Conservation (phyloP, 2,113 vertebrate species). For the Cromileptes altivelis region DNA sequence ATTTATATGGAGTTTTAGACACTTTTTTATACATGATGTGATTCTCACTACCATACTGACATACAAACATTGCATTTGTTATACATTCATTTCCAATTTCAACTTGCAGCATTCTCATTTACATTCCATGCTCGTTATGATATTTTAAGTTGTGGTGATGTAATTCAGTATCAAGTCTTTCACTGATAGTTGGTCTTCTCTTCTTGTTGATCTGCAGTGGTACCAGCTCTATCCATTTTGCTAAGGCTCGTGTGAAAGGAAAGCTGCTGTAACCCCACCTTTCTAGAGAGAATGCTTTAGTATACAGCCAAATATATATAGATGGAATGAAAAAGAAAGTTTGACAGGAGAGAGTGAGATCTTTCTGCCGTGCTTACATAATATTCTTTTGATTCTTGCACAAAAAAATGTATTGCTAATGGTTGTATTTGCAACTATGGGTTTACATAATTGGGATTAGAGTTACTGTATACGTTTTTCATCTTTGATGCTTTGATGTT, state of each 20-base stretch:
- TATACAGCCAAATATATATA: not conserved
- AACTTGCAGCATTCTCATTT: not conserved
- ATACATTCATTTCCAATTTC: slow-evolving; percentile 4
- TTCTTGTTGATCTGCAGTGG: not conserved
- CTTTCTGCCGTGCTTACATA: not conserved
- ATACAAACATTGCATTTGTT: not conserved
- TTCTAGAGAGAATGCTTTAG: not conserved
- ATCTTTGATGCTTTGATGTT: too few species aligned
- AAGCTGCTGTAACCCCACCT: not conserved
- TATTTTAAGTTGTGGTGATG: slow-evolving; percentile 12
- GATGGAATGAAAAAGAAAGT: not conserved
- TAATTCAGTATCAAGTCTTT: not conserved
- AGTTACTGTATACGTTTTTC: too few species aligned
- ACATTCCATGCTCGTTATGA: slow-evolving; percentile 9
- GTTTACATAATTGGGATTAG: not conserved
- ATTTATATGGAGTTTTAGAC: not conserved
- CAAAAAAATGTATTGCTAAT: not conserved
- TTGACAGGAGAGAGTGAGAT: not conserved
- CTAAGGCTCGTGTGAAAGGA: not conserved
- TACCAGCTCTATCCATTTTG: not conserved
- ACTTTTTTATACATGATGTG: not conserved
- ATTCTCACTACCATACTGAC: not conserved
- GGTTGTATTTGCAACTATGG: not conserved
- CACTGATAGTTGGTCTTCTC: not conserved
- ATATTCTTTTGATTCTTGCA: not conserved